These are phyloP conservation scores for Calliopsis andreniformis DNA, from an alignment of 1,140 invertebrate genomes.

Conservation along the genomic window DNA sequence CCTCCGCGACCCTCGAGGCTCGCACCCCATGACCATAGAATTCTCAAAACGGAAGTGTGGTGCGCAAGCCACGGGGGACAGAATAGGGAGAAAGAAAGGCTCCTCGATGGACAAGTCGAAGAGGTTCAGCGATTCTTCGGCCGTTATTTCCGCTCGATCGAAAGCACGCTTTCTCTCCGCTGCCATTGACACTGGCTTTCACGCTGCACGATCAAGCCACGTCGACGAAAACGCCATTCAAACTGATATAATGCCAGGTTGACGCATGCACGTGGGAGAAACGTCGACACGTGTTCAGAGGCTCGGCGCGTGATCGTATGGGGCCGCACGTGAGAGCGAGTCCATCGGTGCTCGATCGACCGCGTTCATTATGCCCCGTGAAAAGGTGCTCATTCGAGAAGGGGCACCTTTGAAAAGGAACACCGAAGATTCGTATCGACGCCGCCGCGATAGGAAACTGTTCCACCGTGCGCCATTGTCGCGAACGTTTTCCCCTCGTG, in stretches of 20 bases:
- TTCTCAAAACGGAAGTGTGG: constrained; percentile 11
- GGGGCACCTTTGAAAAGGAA: neutral
- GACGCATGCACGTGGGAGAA: constrained; percentile 10
- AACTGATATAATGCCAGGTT: constrained; percentile 51
- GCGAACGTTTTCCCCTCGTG: no score
- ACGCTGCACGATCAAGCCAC: constrained; percentile 6
- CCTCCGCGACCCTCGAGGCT: neutral
- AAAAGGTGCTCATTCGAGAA: neutral
- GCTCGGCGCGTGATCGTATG: neutral
- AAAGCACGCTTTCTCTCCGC: constrained; percentile 34
- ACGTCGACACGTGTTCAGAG: neutral
- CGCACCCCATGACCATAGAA: neutral
- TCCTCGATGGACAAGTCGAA: neutral
- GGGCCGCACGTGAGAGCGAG: neutral
- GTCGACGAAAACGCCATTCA: constrained; percentile 42
- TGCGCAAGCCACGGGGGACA: no score
- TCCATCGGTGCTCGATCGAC: neutral
- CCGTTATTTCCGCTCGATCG: constrained; percentile 66
- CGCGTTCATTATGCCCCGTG: constrained; percentile 4
- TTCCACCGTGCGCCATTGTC: constrained; percentile 4
- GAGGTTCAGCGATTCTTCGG: constrained; percentile 58
- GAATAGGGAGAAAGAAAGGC: neutral
- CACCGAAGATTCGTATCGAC: constrained; percentile 17
- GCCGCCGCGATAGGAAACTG: constrained; percentile 11
- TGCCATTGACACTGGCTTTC: constrained; percentile 59